A percentile compares a stretch with the other conserved stretches of the same genome.
phyloP scores from a whole-genome alignment of 2,797 vertebrate species.

The Oreochromis grahami region DNA sequence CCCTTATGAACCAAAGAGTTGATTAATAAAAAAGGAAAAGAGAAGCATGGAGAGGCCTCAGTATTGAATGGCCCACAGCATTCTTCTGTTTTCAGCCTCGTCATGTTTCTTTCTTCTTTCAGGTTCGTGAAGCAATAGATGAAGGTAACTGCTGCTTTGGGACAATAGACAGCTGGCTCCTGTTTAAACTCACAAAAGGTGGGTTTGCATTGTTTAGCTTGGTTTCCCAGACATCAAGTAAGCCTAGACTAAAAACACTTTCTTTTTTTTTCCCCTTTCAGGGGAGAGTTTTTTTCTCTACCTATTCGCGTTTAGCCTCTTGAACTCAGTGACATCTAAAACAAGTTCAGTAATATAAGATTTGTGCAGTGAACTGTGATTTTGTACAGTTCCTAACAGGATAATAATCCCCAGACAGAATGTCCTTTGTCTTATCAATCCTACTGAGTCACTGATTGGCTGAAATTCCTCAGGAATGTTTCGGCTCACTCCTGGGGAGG shows the following conservation, averaged over 20 bases:
- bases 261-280: neutral
- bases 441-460: slow-evolving; percentile 7
- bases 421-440: slow-evolving; percentile 19
- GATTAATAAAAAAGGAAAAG: neutral
- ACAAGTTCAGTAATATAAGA: neutral
- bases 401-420: neutral
- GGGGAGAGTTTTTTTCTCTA: neutral
- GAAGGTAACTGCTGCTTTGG: slow-evolving; percentile 91
- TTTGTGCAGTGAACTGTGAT: neutral
- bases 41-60: neutral
- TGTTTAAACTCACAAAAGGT: slow-evolving; percentile 94
- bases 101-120: slow-evolving; percentile 2
- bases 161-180: slow-evolving; percentile 91
- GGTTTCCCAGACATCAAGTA: neutral
- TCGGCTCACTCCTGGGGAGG: neutral
- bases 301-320: neutral
- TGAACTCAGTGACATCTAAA: neutral
- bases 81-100: neutral
- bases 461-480: slow-evolving; percentile 20
- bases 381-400: neutral
- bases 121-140: slow-evolving; percentile 82
- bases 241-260: neutral
- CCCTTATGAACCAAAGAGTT: neutral
- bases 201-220: neutral
- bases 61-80: neutral